Evolutionary conservation across 2,797 vertebrate genomes (phyloP), one percentile per base, ranked within the genome.

Genomic region (Typhlichthys subterraneus): DNA sequence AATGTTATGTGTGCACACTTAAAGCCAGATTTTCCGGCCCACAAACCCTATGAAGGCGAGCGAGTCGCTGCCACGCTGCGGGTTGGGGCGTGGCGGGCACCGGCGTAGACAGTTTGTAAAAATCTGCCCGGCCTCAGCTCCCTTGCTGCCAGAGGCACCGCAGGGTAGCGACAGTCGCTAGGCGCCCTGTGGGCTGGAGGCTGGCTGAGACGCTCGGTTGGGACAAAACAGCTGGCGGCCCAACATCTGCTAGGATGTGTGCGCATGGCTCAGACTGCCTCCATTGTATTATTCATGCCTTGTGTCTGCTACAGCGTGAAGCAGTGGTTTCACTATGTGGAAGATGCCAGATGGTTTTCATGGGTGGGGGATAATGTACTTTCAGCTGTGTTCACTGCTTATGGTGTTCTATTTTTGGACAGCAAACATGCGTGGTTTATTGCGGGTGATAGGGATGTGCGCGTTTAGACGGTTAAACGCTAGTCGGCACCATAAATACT

Each of bases 21-120:
- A 91, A 91, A 89, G 82, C 84, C 84, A 84, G 85, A 89, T 91
- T 91, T 89, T 90, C 88, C 83, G 67, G 88, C 87, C 87, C 87
- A 89, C 83, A 88, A 90, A 88, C 86, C 85, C 75, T 67, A 80
- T 78, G 85, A 83, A 85, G 83, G 83, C 80, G 61, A 82, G 76
- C 80, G 85, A 82, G 85, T 85, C 84, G 71, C 85, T 85, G 84
- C 80, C 73, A 78, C 52, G 76, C 79, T 79, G 80, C 53, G n/a
- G 8, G 31, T 8, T 12, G 45, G 54, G 45, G 53, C 3, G 10
- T 11, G 12, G 46, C 47, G 57, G 31, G 46, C 15, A 15, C 12
- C 45, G 66, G 80, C 68, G 82, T 71, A 55, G 85, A 71, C 72
- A 81, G 79, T 72, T 76, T 77, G 83, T 86, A 73, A 76, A 82